Conservation (phyloP, 2,113 vertebrate genomes). For the Otocyon megalotis region DNA sequence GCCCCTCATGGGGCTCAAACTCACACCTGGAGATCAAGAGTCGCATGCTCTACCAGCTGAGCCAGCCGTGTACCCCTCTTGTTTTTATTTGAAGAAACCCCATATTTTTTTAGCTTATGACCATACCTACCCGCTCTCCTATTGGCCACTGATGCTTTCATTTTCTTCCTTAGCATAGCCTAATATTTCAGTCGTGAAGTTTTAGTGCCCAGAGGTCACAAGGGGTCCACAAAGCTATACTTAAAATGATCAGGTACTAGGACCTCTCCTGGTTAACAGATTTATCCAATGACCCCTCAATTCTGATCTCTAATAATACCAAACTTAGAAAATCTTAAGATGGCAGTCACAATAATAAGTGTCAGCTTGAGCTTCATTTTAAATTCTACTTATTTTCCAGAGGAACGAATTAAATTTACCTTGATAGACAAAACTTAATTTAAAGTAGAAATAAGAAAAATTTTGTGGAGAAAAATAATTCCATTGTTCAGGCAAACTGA, state of each 20-base stretch:
- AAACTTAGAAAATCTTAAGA: not conserved
- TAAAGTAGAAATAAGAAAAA: slow-evolving; percentile 57
- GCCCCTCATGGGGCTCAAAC: not conserved
- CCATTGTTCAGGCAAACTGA: slow-evolving; percentile 34
- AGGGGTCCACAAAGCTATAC: not conserved
- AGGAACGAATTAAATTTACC: slow-evolving; percentile 40
- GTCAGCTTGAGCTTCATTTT: slow-evolving; percentile 18
- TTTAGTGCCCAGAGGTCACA: not conserved
- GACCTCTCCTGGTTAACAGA: not conserved
- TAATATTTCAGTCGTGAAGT: not conserved
- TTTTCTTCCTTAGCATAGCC: not conserved
- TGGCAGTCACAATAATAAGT: not conserved
- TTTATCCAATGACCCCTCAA: not conserved
- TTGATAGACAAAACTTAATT: slow-evolving; percentile 25
- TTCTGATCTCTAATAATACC: not conserved
- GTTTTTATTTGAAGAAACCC: slow-evolving; percentile 14
- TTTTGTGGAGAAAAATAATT: slow-evolving; percentile 53
- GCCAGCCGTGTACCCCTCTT: not conserved
- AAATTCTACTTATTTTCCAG: slow-evolving; percentile 28
- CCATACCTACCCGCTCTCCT: not conserved
- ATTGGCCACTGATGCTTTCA: not conserved
- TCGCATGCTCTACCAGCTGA: not conserved
- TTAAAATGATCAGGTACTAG: not conserved
- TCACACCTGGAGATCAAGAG: not conserved
- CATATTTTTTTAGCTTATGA: slow-evolving; percentile 25